Percentiles rank a stretch among this genome's conserved stretches.
phyloP scores from a whole-genome alignment of 2,888 invertebrate species.

The Loripinus fragilis region DNA sequence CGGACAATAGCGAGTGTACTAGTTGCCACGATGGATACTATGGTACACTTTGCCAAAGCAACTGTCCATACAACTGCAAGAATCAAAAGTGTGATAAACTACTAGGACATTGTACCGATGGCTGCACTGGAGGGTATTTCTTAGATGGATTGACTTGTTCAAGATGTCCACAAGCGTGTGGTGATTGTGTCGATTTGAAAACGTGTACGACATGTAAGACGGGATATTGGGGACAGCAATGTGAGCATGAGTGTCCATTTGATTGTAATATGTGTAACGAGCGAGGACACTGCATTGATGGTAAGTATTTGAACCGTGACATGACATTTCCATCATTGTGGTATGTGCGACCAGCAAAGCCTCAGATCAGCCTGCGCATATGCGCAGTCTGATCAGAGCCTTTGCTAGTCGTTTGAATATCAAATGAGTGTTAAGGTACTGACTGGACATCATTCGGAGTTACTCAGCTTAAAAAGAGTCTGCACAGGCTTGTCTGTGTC shows the following conservation, averaged over 20 bases:
- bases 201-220: not conserved
- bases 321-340: too few species aligned
- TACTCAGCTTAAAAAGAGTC: too few species aligned
- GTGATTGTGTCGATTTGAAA: not conserved
- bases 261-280: not conserved
- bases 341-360: too few species aligned
- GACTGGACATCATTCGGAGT: too few species aligned
- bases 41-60: not conserved
- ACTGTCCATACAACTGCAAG: not conserved
- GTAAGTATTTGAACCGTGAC: slow-evolving; percentile 4
- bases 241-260: not conserved
- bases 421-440: too few species aligned
- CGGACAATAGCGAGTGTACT: not conserved
- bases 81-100: not conserved
- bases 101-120: not conserved
- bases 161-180: not conserved
- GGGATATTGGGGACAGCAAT: not conserved
- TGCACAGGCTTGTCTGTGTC: too few species aligned
- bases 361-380: too few species aligned
- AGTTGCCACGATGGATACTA: not conserved
- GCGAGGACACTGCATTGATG: not conserved
- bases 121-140: not conserved
- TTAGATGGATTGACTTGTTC: not conserved
- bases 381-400: too few species aligned
- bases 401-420: too few species aligned